These are phyloP conservation scores for Ennomos erosarius DNA, from an alignment of 2,888 invertebrate genomes.

Conservation along the genomic window DNA sequence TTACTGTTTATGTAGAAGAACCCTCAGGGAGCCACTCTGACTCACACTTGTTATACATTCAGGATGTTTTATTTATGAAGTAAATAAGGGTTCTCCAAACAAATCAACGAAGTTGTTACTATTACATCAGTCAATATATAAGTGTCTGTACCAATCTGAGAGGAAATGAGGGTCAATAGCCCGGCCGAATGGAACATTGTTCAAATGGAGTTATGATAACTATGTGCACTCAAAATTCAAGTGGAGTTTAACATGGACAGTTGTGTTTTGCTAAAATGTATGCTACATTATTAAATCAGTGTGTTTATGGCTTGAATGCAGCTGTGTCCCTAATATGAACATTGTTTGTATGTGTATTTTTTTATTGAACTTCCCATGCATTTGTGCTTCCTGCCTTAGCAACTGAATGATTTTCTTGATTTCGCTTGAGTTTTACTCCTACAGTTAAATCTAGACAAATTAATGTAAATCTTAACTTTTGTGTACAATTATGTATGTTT, in stretches of 20 bases:
- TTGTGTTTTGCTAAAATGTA: constrained; percentile 12
- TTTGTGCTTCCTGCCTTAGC: too few species aligned
- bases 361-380: too few species aligned
- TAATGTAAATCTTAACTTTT: too few species aligned
- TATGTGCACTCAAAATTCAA: constrained; percentile 29
- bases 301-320: constrained; percentile 4
- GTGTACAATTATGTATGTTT: too few species aligned
- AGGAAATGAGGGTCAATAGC: constrained; percentile 66
- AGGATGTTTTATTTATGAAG: constrained; percentile 7
- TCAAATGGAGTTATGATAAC: constrained; percentile 37
- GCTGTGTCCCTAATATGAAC: constrained; percentile 14
- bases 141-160: constrained; percentile 50
- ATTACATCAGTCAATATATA: constrained; percentile 41
- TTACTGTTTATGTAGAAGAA: too few species aligned
- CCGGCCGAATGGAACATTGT: constrained; percentile 48
- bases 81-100: constrained; percentile 14
- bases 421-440: too few species aligned
- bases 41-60: constrained; percentile 6
- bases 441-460: too few species aligned
- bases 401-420: too few species aligned
- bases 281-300: constrained; percentile 6
- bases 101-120: constrained; percentile 16
- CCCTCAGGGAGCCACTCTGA: not conserved
- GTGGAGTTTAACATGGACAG: constrained; percentile 14
- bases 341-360: constrained; percentile 20